Conservation (phyloP, 2,113 vertebrate species). For the Perccottus glenii region DNA sequence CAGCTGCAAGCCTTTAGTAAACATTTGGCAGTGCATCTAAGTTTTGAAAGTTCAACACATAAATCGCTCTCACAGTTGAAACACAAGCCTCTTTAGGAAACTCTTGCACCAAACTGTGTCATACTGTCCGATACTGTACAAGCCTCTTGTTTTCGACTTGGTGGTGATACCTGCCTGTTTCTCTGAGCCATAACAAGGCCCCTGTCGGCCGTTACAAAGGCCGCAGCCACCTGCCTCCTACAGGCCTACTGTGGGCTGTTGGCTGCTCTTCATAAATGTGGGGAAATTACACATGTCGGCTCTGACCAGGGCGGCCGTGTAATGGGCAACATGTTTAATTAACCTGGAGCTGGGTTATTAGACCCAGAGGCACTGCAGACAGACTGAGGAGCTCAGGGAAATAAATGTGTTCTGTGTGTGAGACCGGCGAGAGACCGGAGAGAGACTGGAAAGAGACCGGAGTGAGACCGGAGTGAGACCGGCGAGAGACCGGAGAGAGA, state of each 20-base stretch:
- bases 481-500: no score
- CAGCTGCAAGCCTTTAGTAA: no score
- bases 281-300: conserved; percentile 65
- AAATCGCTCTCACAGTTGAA: no score
- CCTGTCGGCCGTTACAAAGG: conserved; percentile 31
- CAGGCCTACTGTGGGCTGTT: conserved; percentile 57
- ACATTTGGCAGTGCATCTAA: no score
- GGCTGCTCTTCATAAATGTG: conserved; percentile 54
- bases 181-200: conserved; percentile 34
- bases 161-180: neutral
- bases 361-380: conserved; percentile 33
- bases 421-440: no score
- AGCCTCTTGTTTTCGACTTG: neutral
- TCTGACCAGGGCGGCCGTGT: conserved; percentile 49
- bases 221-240: conserved; percentile 64
- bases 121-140: no score
- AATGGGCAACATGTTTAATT: conserved; percentile 60
- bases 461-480: no score
- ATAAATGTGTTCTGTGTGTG: neutral
- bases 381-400: conserved; percentile 4
- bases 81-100: no score
- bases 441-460: no score
- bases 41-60: no score
- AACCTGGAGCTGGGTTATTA: conserved; percentile 57
- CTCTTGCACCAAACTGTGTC: no score